phyloP scores from a whole-genome alignment of 2,888 invertebrate species.

The Drosophila leonis region DNA sequence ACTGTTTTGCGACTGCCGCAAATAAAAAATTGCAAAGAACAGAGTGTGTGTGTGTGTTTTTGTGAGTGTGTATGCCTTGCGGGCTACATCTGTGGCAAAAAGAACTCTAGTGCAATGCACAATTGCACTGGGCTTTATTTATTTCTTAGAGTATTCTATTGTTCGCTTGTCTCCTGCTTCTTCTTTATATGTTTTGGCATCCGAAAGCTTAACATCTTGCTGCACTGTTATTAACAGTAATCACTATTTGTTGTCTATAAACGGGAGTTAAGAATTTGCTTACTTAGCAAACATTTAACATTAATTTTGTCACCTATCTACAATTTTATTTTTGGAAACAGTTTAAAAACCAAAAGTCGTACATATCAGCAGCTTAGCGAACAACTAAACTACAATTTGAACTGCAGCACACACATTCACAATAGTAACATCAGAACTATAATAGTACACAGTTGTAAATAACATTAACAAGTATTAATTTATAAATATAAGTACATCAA shows the following conservation, averaged over 20 bases:
- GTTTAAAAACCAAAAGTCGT: too few relatives aligned
- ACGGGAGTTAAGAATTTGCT: background rate
- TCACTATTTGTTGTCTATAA: background rate
- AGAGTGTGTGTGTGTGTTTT: background rate
- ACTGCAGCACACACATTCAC: background rate
- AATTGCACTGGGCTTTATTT: slow-evolving; percentile 20
- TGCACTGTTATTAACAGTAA: slow-evolving; percentile 26
- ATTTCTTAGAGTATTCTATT: slow-evolving; percentile 29
- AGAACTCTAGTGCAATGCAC: slow-evolving; percentile 15
- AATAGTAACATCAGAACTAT: background rate
- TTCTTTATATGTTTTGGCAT: slow-evolving; percentile 34
- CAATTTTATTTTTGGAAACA: background rate
- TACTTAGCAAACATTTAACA: background rate
- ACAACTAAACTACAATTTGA: background rate
- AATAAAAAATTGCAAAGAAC: slow-evolving; percentile 9
- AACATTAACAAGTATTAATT: background rate
- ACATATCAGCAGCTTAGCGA: background rate
- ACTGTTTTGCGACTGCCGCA: slow-evolving; percentile 21
- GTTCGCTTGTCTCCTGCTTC: slow-evolving; percentile 28
- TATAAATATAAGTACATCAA: background rate
- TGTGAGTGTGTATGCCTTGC: background rate
- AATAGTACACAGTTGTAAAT: background rate
- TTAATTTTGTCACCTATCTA: background rate
- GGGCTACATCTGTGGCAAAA: slow-evolving; percentile 22
- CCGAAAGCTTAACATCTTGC: slow-evolving; percentile 27